Evolutionary conservation across 2,888 invertebrate genomes (phyloP), one percentile per base, ranked within the genome.

Genomic region (Parnassius orleans): DNA sequence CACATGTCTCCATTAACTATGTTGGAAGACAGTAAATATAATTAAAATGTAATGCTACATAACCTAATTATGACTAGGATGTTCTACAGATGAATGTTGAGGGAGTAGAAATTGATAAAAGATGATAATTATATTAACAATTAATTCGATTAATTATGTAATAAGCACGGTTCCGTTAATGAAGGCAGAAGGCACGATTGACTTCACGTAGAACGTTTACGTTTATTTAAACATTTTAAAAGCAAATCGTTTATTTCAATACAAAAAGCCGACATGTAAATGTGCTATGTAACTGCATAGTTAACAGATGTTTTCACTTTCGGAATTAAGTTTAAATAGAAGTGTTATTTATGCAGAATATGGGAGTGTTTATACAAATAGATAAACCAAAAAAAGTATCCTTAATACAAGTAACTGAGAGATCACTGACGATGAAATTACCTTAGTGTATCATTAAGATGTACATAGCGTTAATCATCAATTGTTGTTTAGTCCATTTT

Each of bases 51-150:
- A 70, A 78, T 75, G 78, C 75, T 79, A 79, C 74, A 74, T 78
- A 77, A 77, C 69, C 68, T 81, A 81, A 78, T 78, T 84, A 86
- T 86, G 81, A 86, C 76, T 88, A 89, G 85, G 79, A 78, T 78
- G 79, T 86, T 80, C 81, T 78, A 83, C 84, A 81, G 77, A 83
- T 83, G 75, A 85, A 86, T 82, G 86, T 88, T 88, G 83, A 83
- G 72, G 72, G 74, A 80, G 73, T 81, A 85, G 84, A 79, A 87
- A 88, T 88, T 86, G 84, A 86, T 82, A 77, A 79, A 77, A 78
- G 70, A 72, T 63, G 69, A 72, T 54, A 60, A 61, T 48, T 42
- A 54, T 56, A 43, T 50, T 33, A 19, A 51, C 46, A 47, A 50
- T 52, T 44, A 67, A 67, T 65, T 65, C 65, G 66, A 65, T 69